phyloP scores from a whole-genome alignment of 2,888 invertebrate genomes.

The Schizotus pectinicornis region DNA sequence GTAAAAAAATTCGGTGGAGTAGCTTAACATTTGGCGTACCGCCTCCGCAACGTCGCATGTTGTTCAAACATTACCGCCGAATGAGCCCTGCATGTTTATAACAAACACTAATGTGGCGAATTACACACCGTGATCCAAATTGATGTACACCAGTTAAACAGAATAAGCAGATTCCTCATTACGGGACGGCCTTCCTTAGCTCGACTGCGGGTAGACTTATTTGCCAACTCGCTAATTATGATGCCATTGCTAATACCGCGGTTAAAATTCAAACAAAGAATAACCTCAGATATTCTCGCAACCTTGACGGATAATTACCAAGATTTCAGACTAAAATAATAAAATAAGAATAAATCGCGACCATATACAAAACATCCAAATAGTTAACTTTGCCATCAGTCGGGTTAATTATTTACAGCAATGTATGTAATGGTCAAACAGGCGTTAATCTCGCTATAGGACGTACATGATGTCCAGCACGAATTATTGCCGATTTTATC shows the following conservation, averaged over 20 bases:
- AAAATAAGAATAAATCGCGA: neutral
- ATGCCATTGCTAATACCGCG: slow-evolving; percentile 9
- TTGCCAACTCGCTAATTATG: slow-evolving; percentile 13
- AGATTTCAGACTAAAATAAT: neutral
- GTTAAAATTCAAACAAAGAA: slow-evolving; percentile 13
- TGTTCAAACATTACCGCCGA: neutral
- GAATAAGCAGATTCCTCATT: slow-evolving; percentile 16
- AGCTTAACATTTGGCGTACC: too few relatives aligned
- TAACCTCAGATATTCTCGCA: slow-evolving; percentile 5
- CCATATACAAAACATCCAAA: slow-evolving; percentile 21
- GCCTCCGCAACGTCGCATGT: too few relatives aligned
- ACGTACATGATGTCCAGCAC: slow-evolving; percentile 37
- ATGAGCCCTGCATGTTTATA: slow-evolving; percentile 18
- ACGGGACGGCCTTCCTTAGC: slow-evolving; percentile 11
- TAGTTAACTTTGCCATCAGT: slow-evolving; percentile 40
- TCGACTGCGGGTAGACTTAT: slow-evolving; percentile 5
- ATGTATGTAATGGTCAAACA: slow-evolving; percentile 37
- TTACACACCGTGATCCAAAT: slow-evolving; percentile 19
- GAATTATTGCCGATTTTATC: slow-evolving; percentile 37
- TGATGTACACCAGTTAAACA: slow-evolving; percentile 13
- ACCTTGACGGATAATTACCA: neutral
- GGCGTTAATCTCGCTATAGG: slow-evolving; percentile 38
- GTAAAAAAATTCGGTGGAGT: too few relatives aligned
- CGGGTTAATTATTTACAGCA: slow-evolving; percentile 43
- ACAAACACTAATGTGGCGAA: slow-evolving; percentile 24